These are phyloP conservation scores for Sitophilus oryzae DNA, from an alignment of 1,140 invertebrate species.

Conservation along the genomic window DNA sequence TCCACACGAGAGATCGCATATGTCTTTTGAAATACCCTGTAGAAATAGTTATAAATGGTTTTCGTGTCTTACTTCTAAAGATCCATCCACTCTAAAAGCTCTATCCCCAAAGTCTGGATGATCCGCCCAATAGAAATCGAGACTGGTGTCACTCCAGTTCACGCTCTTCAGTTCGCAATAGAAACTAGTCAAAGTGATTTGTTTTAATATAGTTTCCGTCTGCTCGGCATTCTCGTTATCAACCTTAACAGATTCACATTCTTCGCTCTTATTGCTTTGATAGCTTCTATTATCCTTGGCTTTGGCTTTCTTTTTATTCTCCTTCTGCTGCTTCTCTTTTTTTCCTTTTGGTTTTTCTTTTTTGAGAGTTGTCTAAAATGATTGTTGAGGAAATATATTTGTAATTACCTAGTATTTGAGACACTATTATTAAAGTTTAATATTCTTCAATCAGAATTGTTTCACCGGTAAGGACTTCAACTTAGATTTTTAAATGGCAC, in stretches of 20 bases:
- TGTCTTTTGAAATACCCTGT: no score
- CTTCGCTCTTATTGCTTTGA: no score
- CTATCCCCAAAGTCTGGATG: conserved; percentile 20
- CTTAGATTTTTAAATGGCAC: no score
- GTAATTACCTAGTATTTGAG: no score
- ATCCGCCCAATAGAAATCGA: conserved; percentile 36
- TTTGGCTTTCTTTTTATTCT: conserved; percentile 9
- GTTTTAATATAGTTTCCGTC: conserved; percentile 29
- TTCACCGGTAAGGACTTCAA: no score
- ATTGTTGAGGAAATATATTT: no score
- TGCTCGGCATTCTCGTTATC: conserved; percentile 3
- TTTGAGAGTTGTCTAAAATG: no score
- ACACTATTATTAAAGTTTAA: no score
- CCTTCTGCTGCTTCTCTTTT: conserved; percentile 19
- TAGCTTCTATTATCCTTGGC: background rate
- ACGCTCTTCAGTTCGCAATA: conserved; percentile 31
- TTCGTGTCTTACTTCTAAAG: conserved; percentile 31
- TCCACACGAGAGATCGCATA: no score
- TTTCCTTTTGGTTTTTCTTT: conserved; percentile 20
- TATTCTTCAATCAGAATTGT: no score
- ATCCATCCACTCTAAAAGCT: conserved; percentile 29
- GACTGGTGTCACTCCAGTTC: conserved; percentile 37
- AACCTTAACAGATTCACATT: no score
- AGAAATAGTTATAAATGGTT: no score
- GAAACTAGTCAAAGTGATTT: conserved; percentile 34